Base-by-base conservation (phyloP, 2,797 vertebrate species). In the Telmatherina bonti region DNA sequence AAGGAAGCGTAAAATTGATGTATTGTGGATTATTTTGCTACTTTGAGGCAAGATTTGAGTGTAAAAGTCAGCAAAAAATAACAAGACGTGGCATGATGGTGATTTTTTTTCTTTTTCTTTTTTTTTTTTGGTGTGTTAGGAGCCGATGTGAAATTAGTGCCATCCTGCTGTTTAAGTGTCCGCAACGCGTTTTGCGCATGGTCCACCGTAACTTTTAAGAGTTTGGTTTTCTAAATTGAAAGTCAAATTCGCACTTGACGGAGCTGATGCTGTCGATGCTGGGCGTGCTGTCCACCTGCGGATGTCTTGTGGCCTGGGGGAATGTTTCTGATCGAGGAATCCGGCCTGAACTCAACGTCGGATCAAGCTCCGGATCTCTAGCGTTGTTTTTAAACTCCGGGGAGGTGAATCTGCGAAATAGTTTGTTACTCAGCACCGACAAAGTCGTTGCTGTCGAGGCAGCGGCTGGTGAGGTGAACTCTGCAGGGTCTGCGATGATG, bases 261-360 rank as follows among this genome's bases (percentile, higher is more conserved):
- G 90, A 92, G 78, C 92, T 95, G 85, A 95, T 93, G 85, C 93
- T 94, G 81, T 94, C 92, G 53, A 94, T 84, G 81, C 94, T 94
- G 59, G 88, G 81, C 66, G 93, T 93, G 35, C 90, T 93, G 54
- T 74, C 89, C 51, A 94, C 88, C 78, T 88, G 88, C 5, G 89
- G 87, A 35, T 94, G 94, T 13, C 60, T 78, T 0, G 36, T 52
- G 41, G 59, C 29, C 36, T 81, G 79, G 0, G 92, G 92, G 3
- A 91, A 94, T 10, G 90, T 94, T 69, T 94, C 92, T 1, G 93
- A 95, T 26, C 89, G 81, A 15, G 88, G 83, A 54, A 93, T 87
- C 2, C 64, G 64, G 29, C 53, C 58, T 4, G 71, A 52, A 8
- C 29, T 29, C 51, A 65, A 43, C 6, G 20, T 45, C 18, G 47